Evolutionary conservation across 1,140 invertebrate species (phyloP).

Genomic region (Sinella curviseta): DNA sequence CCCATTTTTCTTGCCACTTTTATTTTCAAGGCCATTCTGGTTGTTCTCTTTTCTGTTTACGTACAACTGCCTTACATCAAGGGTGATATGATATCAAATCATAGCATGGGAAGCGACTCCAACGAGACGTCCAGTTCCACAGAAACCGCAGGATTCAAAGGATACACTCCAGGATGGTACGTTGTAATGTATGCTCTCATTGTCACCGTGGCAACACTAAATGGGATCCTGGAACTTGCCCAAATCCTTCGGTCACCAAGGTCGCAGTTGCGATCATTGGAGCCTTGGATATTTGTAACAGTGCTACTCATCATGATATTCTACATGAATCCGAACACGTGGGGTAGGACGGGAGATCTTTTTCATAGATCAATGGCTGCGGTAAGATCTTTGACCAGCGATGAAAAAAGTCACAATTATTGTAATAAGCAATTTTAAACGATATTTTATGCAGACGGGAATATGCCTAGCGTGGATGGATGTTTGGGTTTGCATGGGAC

Average conservation of each 20-base stretch:
- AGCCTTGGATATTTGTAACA: background rate
- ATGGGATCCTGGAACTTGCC: background rate
- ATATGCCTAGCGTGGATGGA: background rate
- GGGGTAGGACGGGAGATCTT: background rate
- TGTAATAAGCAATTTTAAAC: background rate
- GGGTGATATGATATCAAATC: no score
- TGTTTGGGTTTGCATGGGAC: background rate
- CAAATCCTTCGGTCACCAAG: background rate
- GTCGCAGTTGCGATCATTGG: background rate
- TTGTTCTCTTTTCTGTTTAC: background rate
- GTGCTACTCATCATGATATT: background rate
- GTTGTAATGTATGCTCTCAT: background rate
- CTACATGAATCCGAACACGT: background rate
- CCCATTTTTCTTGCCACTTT: background rate
- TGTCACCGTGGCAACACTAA: background rate
- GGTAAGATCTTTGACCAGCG: background rate
- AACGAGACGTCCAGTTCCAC: no score
- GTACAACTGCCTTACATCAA: slow-evolving; percentile 3
- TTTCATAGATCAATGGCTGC: background rate
- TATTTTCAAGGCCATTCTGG: background rate
- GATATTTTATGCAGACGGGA: background rate
- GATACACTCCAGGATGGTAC: background rate
- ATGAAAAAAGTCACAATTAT: no score
- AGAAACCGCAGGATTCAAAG: background rate
- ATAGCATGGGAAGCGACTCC: no score